These are phyloP conservation scores for Actias luna DNA, from an alignment of 2,888 invertebrate species.

Conservation along the genomic window DNA sequence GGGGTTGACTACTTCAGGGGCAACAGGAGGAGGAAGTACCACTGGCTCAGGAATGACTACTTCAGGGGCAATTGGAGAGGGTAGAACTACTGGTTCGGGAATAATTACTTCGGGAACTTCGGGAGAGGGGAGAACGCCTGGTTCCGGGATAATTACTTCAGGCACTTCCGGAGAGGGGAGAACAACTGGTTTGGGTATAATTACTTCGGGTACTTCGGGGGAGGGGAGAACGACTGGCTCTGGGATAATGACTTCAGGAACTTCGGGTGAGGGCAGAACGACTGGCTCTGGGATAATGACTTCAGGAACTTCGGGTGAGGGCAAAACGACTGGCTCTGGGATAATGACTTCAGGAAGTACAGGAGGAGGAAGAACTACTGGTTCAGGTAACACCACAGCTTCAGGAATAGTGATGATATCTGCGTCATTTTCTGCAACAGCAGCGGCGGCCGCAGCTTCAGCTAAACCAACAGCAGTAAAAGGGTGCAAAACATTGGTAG, in stretches of 20 bases:
- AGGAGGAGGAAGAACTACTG: slow-evolving; percentile 26
- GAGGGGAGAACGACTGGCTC: slow-evolving; percentile 20
- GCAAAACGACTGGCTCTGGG: slow-evolving; percentile 25
- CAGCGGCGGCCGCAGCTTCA: slow-evolving; percentile 43
- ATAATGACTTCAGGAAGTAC: slow-evolving; percentile 22
- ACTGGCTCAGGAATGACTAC: slow-evolving; percentile 23
- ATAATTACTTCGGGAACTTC: slow-evolving; percentile 23
- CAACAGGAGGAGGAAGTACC: slow-evolving; percentile 14
- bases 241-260: slow-evolving; percentile 16
- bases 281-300: slow-evolving; percentile 5
- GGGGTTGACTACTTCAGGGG: slow-evolving; percentile 24
- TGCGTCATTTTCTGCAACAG: slow-evolving; percentile 22
- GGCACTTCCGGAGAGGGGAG: slow-evolving; percentile 27
- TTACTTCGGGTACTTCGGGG: slow-evolving; percentile 24
- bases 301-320: slow-evolving; percentile 19
- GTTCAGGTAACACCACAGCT: slow-evolving; percentile 24
- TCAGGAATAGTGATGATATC: slow-evolving; percentile 19
- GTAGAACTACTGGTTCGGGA: slow-evolving; percentile 25
- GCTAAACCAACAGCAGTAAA: slow-evolving; percentile 53
- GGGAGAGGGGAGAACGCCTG: slow-evolving; percentile 25
- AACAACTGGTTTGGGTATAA: slow-evolving; percentile 26
- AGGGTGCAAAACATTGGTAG: slow-evolving; percentile 50
- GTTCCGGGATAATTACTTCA: slow-evolving; percentile 27
- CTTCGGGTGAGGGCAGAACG: slow-evolving; percentile 20
- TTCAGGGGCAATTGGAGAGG: slow-evolving; percentile 18